Evolutionary conservation across 2,113 vertebrate species (phyloP), one percentile per base, ranked within the genome.

Genomic region (Xiphophorus couchianus): DNA sequence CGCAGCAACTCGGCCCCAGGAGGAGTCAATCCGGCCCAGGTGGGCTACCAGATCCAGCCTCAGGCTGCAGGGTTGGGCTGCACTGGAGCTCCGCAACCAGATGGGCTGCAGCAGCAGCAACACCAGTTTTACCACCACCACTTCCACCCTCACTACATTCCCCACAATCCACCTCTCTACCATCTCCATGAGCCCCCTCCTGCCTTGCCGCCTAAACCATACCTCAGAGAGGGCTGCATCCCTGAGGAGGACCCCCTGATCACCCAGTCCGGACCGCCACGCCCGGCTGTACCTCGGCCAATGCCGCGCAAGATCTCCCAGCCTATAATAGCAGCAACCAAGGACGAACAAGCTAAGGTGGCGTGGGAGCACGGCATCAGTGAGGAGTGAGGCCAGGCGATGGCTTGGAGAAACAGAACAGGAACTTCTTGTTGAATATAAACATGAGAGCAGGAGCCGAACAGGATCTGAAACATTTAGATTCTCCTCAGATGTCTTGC

Each of bases 311-410:
- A 96, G 92, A 95, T 95, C 87, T 95, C 96, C 11, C 95, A 97
- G 35, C 95, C 97, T 3, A 91, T 95, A 4, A 94, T 96, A 29
- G 94, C 88, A 11, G 92, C 80, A 0, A 76, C 84, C 74, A 97
- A 97, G 92, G 97, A 98, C 0, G 96, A 97, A 78, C 97, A 97
- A 62, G 96, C 97, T 28, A 96, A 96, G 76, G 96, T 98, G 86
- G 95, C 95, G 0, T 99, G 98, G 97, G 96, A 98, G 90, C 97
- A 96, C 0, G 93, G 97, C 86, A 89, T 97, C 83, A 86, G 94
- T 0, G 96, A 97, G 88, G 96, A 97, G 88, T 97, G 66, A 15
- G 93, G 93, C 14, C 30, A 1, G 2, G 0, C 60, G 71, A 0
- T 42, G 39, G 22, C 1, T 19, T 17, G 8, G 1, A n/a, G 5